Evolutionary conservation across 92 coral and sea anemone species (phyloP), one percentile per base, ranked within the genome.

Genomic region (Paragorgia papillata): DNA sequence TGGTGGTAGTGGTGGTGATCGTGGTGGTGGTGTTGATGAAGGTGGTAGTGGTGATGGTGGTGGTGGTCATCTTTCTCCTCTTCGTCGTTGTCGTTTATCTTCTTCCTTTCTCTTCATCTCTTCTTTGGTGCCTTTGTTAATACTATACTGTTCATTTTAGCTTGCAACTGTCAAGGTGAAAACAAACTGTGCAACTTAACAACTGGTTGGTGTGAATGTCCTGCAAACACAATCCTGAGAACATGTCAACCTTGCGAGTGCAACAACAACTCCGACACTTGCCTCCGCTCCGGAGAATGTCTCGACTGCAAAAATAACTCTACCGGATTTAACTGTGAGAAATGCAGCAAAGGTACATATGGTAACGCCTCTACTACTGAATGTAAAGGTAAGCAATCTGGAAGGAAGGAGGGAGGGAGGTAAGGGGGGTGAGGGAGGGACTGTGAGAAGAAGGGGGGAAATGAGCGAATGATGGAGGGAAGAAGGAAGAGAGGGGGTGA

Each of bases 221-320:
- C 92, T 8, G 80, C 83, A 8, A 92, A 87, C 85, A 90, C 89
- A 14, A 81, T 79, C 0, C 92, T 88, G 27, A 86, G 96, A 6
- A 87, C 96, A 19, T 92, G 96, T 81, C 81, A 80, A 21, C 86
- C 97, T 5, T 92, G 97, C 39, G 61, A 86, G 60, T 92, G 97
- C 40, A 90, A 83, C 35, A 79, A 79, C 75, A 90, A 88, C 68
- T 77, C 89, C 48, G 29, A 85, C 61, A 85, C 39, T 51, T 92
- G 97, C 34, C 83, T 83, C 41, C 69, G 96, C 43, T 82, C 82
- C 44, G 97, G 92, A 25, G 84, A 85, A 40, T 92, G 97, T 68
- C 79, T 85, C 40, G 85, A 81, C 24, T 92, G 97, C 65, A 92
- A 87, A 82, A 82, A 49, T 67, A 87, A 87, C 78, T 89, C 92